phyloP scores from a whole-genome alignment of 2,797 vertebrate genomes.

The Myotis findleyi region DNA sequence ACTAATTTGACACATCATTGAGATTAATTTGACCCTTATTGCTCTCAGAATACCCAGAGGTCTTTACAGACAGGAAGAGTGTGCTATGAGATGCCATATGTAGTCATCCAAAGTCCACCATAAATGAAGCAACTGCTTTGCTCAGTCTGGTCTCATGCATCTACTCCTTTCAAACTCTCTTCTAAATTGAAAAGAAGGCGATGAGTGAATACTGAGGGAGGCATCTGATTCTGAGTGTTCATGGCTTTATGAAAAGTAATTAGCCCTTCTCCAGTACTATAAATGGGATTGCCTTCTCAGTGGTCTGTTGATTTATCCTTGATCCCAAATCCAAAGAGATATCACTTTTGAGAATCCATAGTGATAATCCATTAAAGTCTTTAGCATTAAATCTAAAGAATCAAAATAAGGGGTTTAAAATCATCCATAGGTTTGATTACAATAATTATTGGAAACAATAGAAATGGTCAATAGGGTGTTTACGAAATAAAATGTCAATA shows the following conservation, averaged over 20 bases:
- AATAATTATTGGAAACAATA: slow-evolving; percentile 6
- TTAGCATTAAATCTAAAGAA: slow-evolving; percentile 26
- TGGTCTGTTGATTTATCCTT: background rate
- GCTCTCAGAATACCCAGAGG: slow-evolving; percentile 61
- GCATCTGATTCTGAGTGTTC: background rate
- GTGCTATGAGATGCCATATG: background rate
- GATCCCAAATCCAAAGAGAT: background rate
- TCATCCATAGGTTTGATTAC: background rate
- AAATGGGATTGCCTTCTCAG: background rate
- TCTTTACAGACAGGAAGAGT: slow-evolving; percentile 3
- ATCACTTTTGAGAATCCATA: background rate
- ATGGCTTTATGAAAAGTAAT: background rate
- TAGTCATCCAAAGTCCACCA: background rate
- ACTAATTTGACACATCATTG: slow-evolving; percentile 76
- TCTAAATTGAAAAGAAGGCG: slow-evolving; percentile 1
- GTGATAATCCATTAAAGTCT: background rate
- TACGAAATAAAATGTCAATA: slow-evolving; percentile 2
- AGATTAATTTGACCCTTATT: slow-evolving; percentile 70
- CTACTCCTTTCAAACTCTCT: background rate
- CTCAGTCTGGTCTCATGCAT: background rate
- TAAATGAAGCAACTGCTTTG: slow-evolving; percentile 2
- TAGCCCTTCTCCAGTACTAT: background rate
- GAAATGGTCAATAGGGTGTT: background rate
- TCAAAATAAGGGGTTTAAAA: slow-evolving; percentile 39
- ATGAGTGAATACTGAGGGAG: background rate